Percentiles rank a stretch among this genome's conserved stretches.
Evolutionary conservation across 2,888 invertebrate species (phyloP).

Genomic region (Timema cristinae): DNA sequence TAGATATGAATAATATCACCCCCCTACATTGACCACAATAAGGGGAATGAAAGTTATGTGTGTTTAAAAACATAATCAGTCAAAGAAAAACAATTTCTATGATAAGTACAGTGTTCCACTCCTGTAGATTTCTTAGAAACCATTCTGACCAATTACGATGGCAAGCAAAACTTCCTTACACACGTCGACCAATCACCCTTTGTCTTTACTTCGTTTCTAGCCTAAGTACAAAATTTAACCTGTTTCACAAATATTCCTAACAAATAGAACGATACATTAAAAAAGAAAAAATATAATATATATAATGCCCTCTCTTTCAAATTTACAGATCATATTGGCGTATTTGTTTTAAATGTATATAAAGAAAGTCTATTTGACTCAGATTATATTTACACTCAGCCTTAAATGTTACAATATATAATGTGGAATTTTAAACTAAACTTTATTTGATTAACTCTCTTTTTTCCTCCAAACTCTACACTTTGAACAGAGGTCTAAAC

Average conservation of each 20-base stretch:
- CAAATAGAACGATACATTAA: conserved; percentile 4
- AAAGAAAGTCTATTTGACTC: neutral
- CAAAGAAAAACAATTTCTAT: no score
- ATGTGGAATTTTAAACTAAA: neutral
- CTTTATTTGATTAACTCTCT: conserved; percentile 3
- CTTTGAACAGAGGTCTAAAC: neutral
- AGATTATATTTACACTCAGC: conserved; percentile 1
- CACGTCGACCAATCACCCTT: neutral
- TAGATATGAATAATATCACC: no score
- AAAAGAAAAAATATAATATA: conserved; percentile 12
- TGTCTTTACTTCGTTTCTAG: neutral
- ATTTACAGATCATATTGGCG: conserved; percentile 8
- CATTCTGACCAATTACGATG: neutral
- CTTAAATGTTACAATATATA: conserved; percentile 2
- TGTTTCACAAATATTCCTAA: conserved; percentile 28
- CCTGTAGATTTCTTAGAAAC: conserved; percentile 15
- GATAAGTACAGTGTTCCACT: conserved; percentile 28
- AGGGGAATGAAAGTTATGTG: no score
- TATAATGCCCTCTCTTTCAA: conserved; percentile 10
- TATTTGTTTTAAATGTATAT: neutral
- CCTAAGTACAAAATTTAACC: conserved; percentile 21
- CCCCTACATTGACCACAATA: no score
- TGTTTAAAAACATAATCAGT: no score
- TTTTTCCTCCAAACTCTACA: neutral
- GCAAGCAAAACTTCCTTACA: neutral